Evolutionary conservation across 2,797 vertebrate genomes (phyloP).

Genomic region (Labroides dimidiatus): DNA sequence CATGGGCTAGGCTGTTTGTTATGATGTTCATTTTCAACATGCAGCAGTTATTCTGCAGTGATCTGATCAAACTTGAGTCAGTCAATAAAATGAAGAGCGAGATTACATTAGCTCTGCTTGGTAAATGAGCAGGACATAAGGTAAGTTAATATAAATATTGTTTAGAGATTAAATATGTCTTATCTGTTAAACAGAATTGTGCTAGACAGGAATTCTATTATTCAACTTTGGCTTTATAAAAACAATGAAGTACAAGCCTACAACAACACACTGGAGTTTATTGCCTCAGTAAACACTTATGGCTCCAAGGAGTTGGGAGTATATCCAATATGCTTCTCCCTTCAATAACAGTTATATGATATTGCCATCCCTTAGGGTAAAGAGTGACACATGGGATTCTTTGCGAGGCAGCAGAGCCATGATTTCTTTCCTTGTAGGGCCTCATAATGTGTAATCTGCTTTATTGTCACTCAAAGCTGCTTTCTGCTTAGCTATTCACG

Average conservation of each 20-base stretch:
- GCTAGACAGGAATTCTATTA: too few relatives aligned
- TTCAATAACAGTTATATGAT: conserved; percentile 1
- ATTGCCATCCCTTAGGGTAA: neutral
- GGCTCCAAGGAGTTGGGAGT: neutral
- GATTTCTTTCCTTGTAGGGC: neutral
- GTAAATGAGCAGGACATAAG: too few relatives aligned
- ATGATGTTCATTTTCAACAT: too few relatives aligned
- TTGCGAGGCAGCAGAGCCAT: neutral
- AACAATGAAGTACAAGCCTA: neutral
- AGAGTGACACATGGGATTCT: neutral
- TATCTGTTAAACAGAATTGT: too few relatives aligned
- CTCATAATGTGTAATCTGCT: too few relatives aligned
- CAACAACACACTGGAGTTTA: neutral
- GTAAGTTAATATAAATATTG: too few relatives aligned
- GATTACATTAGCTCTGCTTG: too few relatives aligned
- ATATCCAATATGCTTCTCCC: conserved; percentile 2
- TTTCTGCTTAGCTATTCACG: neutral
- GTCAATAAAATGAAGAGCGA: too few relatives aligned
- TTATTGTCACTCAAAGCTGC: neutral
- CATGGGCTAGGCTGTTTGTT: too few relatives aligned
- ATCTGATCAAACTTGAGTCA: too few relatives aligned
- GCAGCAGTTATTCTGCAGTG: too few relatives aligned
- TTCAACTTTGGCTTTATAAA: neutral
- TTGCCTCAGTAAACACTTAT: neutral
- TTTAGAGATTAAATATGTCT: too few relatives aligned